Conservation (phyloP, 2,888 invertebrate species). For the Suillia variegata region DNA sequence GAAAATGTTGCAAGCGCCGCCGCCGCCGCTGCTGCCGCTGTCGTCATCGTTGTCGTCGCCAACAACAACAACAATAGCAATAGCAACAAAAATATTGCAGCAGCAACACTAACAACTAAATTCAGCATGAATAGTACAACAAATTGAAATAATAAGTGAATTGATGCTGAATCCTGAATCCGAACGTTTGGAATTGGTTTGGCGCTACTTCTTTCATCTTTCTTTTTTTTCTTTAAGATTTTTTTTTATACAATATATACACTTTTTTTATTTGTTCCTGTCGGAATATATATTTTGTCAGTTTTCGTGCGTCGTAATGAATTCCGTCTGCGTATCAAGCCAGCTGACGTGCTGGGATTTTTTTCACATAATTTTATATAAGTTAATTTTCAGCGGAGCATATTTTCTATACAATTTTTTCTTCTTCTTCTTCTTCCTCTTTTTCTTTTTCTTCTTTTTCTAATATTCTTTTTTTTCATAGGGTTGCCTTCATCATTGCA, state of each 20-base stretch:
- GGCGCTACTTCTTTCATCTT: neutral
- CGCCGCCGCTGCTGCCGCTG: constrained; percentile 3
- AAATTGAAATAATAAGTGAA: constrained; percentile 44
- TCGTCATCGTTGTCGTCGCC: no score
- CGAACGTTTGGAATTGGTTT: constrained; percentile 15
- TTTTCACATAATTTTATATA: constrained; percentile 35
- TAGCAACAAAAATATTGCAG: constrained; percentile 16
- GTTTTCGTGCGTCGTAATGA: constrained; percentile 32
- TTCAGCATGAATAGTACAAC: constrained; percentile 41
- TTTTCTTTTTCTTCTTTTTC: no score
- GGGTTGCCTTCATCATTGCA: constrained; percentile 1
- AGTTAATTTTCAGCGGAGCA: constrained; percentile 32
- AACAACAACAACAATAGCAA: constrained; percentile 8
- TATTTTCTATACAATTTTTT: constrained; percentile 6
- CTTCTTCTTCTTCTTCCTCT: neutral
- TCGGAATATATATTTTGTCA: constrained; percentile 19
- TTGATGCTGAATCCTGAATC: constrained; percentile 34
- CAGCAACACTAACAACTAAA: constrained; percentile 26
- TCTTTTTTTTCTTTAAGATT: neutral
- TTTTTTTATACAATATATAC: no score
- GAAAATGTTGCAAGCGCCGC: constrained; percentile 2
- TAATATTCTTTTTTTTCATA: no score
- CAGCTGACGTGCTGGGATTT: constrained; percentile 33
- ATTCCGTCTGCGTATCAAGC: constrained; percentile 40
- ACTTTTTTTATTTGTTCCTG: neutral